Evolutionary conservation across 2,113 vertebrate species (phyloP).

Genomic region (Alexandromys fortis): DNA sequence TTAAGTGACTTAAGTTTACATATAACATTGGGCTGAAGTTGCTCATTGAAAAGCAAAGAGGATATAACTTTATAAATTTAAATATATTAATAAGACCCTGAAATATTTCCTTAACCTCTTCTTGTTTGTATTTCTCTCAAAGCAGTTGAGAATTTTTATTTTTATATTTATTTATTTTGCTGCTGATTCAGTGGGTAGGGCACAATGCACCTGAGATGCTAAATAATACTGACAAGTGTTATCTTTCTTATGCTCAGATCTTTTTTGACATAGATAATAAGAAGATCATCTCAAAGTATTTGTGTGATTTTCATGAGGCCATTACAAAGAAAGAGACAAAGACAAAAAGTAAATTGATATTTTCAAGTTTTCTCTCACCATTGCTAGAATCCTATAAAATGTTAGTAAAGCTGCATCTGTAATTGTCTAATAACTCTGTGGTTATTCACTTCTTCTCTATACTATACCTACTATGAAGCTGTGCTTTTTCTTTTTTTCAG

Average conservation of each 20-base stretch:
- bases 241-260: neutral
- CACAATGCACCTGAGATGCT: neutral
- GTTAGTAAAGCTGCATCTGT: neutral
- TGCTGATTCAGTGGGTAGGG: neutral
- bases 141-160: neutral
- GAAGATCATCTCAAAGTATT: slow-evolving; percentile 8
- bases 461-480: neutral
- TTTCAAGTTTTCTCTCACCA: neutral
- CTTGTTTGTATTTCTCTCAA: neutral
- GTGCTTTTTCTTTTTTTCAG: neutral
- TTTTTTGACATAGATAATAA: neutral
- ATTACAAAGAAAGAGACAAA: neutral
- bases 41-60: neutral
- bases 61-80: neutral
- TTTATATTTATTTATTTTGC: neutral
- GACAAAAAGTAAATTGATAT: neutral
- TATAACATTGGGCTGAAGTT: neutral
- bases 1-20: neutral
- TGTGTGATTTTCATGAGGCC: neutral
- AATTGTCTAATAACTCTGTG: neutral
- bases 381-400: neutral
- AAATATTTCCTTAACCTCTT: neutral
- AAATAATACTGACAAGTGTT: neutral
- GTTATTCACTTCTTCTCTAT: neutral
- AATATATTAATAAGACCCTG: neutral